Conservation (phyloP, 1,140 invertebrate genomes). For the Rhopalosiphum padi region DNA sequence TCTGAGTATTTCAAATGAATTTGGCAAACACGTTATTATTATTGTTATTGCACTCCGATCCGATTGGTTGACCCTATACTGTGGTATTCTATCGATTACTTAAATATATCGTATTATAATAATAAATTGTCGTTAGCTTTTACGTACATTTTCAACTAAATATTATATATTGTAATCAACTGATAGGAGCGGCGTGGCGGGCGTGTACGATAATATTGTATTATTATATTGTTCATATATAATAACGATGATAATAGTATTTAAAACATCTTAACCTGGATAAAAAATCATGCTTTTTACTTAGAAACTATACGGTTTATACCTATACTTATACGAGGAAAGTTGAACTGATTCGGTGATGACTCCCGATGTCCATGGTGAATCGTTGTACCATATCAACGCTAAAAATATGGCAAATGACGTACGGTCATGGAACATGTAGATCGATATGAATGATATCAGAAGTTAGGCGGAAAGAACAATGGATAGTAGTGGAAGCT, state of each 20-base stretch:
- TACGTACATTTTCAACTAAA: not conserved
- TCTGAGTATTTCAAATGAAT: not conserved
- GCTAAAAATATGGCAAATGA: not conserved
- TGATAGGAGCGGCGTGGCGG: not conserved
- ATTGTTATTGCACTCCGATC: not conserved
- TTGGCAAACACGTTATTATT: constrained; percentile 32
- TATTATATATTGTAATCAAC: not conserved
- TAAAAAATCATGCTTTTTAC: not conserved
- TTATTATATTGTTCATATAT: not conserved
- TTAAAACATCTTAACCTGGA: not conserved
- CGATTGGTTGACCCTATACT: not conserved
- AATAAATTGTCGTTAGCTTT: not conserved
- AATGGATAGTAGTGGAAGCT: not conserved
- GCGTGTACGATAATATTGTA: not conserved
- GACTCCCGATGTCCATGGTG: not conserved
- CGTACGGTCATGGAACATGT: not conserved
- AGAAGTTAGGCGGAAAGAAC: not conserved
- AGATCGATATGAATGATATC: not conserved
- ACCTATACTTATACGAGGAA: not conserved
- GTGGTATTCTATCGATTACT: not conserved
- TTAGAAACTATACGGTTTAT: not conserved
- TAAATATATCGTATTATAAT: not conserved
- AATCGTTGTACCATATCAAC: not conserved
- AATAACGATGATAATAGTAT: not conserved
- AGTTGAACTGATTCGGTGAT: not conserved